phyloP scores from a whole-genome alignment of 1,140 invertebrate species.

The Galendromus occidentalis region DNA sequence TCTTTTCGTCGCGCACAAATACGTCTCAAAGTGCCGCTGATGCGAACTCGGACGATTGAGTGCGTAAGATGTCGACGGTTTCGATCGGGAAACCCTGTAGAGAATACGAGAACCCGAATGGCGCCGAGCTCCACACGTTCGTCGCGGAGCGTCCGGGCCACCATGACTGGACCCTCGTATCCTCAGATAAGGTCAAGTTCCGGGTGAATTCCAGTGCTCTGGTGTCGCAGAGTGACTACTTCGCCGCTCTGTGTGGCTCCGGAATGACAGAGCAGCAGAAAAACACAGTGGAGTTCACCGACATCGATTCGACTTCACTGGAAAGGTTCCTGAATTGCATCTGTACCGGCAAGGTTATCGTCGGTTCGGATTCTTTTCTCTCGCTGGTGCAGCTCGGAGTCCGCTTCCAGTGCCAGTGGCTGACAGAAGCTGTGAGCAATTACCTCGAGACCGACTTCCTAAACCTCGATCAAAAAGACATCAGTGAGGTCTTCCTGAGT shows the following conservation, averaged over 20 bases:
- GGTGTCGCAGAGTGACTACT: background rate
- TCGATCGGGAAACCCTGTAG: too few species aligned
- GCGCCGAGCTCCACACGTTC: too few species aligned
- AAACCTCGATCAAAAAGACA: background rate
- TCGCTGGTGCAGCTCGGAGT: background rate
- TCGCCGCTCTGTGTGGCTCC: background rate
- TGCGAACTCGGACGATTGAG: too few species aligned
- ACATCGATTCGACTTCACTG: background rate
- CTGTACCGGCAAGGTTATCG: background rate
- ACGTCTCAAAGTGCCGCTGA: too few species aligned
- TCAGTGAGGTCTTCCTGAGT: background rate
- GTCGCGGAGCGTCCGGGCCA: too few species aligned
- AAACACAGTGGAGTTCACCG: background rate
- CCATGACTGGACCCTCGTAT: background rate
- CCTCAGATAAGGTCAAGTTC: background rate
- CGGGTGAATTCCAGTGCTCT: background rate
- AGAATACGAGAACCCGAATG: too few species aligned
- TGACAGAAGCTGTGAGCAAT: background rate
- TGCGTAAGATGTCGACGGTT: too few species aligned
- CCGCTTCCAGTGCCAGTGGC: background rate
- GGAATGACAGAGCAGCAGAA: background rate
- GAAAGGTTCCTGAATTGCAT: background rate
- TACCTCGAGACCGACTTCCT: background rate
- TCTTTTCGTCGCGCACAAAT: too few species aligned
- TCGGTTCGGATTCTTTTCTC: background rate